A percentile compares a stretch with the other conserved stretches of the same genome.
Evolutionary conservation across 1,140 invertebrate genomes (phyloP).

Genomic region (Elymnias hypermnestra): DNA sequence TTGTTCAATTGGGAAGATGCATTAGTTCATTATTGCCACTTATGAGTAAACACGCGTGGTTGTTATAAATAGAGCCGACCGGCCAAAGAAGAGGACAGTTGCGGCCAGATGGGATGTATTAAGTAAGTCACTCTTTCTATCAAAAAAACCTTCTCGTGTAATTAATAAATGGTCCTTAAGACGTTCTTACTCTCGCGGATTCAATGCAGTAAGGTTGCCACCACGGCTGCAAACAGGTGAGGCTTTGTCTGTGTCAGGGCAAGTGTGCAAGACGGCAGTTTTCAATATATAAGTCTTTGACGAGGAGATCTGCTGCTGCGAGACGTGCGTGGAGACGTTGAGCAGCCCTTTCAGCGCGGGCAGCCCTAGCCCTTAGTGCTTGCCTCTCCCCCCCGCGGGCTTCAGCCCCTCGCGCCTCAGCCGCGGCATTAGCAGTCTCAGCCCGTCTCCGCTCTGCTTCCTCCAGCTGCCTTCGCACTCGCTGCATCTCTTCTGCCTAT

Average conservation of each 20-base stretch:
- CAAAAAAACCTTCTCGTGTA: too few relatives aligned
- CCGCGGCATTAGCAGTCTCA: too few relatives aligned
- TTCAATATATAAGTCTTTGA: conserved; percentile 87
- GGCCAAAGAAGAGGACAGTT: too few relatives aligned
- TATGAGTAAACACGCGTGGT: too few relatives aligned
- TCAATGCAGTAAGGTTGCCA: too few relatives aligned
- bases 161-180: too few relatives aligned
- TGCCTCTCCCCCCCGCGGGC: conserved; percentile 39
- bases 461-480: conserved; percentile 9
- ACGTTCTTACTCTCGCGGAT: too few relatives aligned
- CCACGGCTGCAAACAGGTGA: conserved; percentile 31
- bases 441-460: conserved; percentile 7
- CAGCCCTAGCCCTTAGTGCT: conserved; percentile 26
- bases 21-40: too few relatives aligned
- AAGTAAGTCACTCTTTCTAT: too few relatives aligned
- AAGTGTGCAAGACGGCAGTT: conserved; percentile 81
- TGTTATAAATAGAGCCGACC: too few relatives aligned
- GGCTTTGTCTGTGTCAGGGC: conserved; percentile 29
- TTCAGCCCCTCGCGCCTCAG: conserved; percentile 9
- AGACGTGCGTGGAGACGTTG: conserved; percentile 80
- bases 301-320: conserved; percentile 83
- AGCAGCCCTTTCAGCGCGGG: conserved; percentile 37
- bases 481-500: conserved; percentile 12
- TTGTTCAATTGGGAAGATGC: too few relatives aligned
- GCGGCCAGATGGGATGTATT: too few relatives aligned